These are phyloP conservation scores for Ormyrus thymus DNA, from an alignment of 2,888 invertebrate genomes.

Conservation along the genomic window DNA sequence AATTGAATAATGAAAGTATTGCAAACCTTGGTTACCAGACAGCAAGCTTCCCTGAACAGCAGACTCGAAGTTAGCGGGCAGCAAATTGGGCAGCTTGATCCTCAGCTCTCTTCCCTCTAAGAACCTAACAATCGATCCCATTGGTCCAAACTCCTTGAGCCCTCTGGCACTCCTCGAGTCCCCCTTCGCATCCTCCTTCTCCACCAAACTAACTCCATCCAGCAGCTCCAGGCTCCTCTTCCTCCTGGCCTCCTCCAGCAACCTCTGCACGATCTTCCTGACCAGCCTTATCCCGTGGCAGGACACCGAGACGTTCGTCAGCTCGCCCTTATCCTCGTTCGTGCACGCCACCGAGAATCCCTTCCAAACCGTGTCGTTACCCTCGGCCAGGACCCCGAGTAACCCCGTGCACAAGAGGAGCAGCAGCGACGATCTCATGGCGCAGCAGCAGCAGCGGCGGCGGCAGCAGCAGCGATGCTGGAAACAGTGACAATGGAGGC, in stretches of 20 bases:
- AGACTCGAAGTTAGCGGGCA: slow-evolving; percentile 81
- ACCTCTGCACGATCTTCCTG: slow-evolving; percentile 77
- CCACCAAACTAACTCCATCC: slow-evolving; percentile 81
- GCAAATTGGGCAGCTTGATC: slow-evolving; percentile 82
- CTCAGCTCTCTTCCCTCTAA: slow-evolving; percentile 84
- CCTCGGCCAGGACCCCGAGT: slow-evolving; percentile 53
- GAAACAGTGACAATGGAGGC: slow-evolving; percentile 42
- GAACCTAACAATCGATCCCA: slow-evolving; percentile 81
- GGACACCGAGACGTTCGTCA: slow-evolving; percentile 66
- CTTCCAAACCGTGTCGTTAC: slow-evolving; percentile 57
- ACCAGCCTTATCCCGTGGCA: slow-evolving; percentile 77
- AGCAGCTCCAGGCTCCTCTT: slow-evolving; percentile 78
- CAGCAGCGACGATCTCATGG: slow-evolving; percentile 42
- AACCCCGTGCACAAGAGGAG: slow-evolving; percentile 4
- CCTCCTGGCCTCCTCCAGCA: slow-evolving; percentile 75
- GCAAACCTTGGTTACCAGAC: slow-evolving; percentile 74
- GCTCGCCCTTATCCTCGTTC: slow-evolving; percentile 54
- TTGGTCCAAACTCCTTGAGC: slow-evolving; percentile 72
- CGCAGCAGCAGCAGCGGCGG: slow-evolving; percentile 40
- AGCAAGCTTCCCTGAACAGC: slow-evolving; percentile 78
- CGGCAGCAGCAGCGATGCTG: slow-evolving; percentile 35
- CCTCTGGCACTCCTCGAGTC: slow-evolving; percentile 75
- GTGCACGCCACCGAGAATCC: slow-evolving; percentile 63
- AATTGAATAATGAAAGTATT: too few relatives aligned
- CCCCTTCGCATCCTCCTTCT: slow-evolving; percentile 74